Percentiles rank a stretch among this genome's conserved stretches.
Evolutionary conservation across 2,888 invertebrate genomes (phyloP).

Genomic region (Pseudococcus viburni): DNA sequence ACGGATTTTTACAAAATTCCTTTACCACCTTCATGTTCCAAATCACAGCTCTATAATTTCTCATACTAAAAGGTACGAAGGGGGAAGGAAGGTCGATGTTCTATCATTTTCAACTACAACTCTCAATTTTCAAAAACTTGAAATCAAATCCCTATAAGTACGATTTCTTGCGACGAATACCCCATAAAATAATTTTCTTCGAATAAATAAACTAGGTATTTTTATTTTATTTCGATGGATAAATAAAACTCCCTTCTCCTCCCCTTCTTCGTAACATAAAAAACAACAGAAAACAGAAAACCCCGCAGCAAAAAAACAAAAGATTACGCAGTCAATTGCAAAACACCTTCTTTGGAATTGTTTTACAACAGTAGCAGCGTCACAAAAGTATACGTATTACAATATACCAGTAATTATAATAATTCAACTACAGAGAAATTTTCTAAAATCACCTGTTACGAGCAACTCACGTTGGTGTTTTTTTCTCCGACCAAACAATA

Average conservation of each 20-base stretch:
- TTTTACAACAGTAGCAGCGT: not conserved
- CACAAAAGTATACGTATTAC: not conserved
- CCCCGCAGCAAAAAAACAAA: not conserved
- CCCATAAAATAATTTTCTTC: too few relatives aligned
- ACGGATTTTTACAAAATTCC: too few relatives aligned
- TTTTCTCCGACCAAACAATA: not conserved
- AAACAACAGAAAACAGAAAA: not conserved
- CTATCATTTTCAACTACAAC: too few relatives aligned
- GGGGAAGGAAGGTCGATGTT: too few relatives aligned
- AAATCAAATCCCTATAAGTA: too few relatives aligned
- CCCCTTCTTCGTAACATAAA: not conserved
- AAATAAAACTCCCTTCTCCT: not conserved
- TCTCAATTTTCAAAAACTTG: too few relatives aligned
- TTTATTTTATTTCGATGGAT: not conserved
- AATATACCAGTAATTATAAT: not conserved
- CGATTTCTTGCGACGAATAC: too few relatives aligned
- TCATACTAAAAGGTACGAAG: too few relatives aligned
- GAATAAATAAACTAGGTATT: too few relatives aligned
- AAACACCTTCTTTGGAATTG: not conserved
- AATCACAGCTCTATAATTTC: too few relatives aligned
- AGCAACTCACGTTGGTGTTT: not conserved
- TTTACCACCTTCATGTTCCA: too few relatives aligned
- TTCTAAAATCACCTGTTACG: slow-evolving; percentile 2
- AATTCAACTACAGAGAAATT: not conserved
- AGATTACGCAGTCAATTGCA: not conserved